Conservation (phyloP, 2,797 vertebrate genomes). For the Poeciliopsis paucimaculata region DNA sequence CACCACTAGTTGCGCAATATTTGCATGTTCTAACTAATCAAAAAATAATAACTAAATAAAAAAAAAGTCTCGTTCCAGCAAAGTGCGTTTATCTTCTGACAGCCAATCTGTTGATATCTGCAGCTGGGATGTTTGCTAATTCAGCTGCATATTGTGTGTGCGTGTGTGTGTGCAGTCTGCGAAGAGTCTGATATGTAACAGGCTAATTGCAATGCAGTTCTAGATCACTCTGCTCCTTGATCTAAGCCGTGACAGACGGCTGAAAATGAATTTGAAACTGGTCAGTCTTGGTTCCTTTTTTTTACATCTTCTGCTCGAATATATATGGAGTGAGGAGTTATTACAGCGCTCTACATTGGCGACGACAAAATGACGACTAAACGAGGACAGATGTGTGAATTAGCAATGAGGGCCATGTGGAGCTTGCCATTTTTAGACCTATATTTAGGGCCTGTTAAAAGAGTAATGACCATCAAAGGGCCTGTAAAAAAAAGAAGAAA, state of each 20-base stretch:
- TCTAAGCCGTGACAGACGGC: slow-evolving; percentile 65
- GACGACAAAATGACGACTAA: slow-evolving; percentile 76
- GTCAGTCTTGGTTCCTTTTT: slow-evolving; percentile 42
- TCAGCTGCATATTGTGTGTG: background rate
- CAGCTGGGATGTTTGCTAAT: slow-evolving; percentile 9
- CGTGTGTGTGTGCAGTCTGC: background rate
- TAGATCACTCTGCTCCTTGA: slow-evolving; percentile 29
- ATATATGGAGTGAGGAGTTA: slow-evolving; percentile 39
- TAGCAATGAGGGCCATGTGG: slow-evolving; percentile 83
- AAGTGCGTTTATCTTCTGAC: background rate
- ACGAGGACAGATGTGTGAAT: slow-evolving; percentile 85
- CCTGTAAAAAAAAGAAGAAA: slow-evolving; percentile 70
- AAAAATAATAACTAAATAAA: background rate
- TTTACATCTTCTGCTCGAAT: slow-evolving; percentile 35
- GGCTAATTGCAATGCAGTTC: slow-evolving; percentile 39
- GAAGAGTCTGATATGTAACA: slow-evolving; percentile 8
- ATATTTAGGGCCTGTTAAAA: slow-evolving; percentile 85
- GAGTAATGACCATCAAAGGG: slow-evolving; percentile 85
- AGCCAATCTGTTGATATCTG: slow-evolving; percentile 9
- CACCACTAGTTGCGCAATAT: background rate
- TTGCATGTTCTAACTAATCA: slow-evolving; percentile 18
- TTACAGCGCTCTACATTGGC: slow-evolving; percentile 61
- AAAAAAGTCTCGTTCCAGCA: background rate
- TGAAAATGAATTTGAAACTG: slow-evolving; percentile 53
- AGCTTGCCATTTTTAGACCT: slow-evolving; percentile 80